Conservation (phyloP, 2,888 invertebrate genomes). For the Agrilus mali region DNA sequence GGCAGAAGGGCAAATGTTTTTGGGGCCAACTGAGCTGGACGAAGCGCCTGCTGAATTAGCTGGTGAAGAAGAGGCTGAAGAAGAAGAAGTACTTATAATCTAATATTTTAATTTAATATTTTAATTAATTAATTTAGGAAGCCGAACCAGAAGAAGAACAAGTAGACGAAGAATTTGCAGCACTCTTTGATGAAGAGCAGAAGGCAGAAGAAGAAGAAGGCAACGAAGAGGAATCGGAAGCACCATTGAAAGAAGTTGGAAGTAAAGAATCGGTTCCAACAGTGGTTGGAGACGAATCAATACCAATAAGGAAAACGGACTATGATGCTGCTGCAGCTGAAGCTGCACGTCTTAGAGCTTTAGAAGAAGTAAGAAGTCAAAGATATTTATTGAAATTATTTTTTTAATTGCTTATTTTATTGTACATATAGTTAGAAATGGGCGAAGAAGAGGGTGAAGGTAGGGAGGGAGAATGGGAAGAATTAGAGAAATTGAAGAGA, state of each 20-base stretch:
- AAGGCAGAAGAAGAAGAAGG: background rate
- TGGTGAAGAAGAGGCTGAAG: too few relatives aligned
- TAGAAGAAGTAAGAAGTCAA: background rate
- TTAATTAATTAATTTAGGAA: too few relatives aligned
- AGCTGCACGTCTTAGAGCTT: background rate
- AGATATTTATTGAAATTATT: too few relatives aligned
- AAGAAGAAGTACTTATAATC: too few relatives aligned
- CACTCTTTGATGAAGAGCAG: background rate
- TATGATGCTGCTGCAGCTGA: background rate
- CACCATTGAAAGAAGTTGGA: constrained; percentile 3
- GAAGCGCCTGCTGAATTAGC: too few relatives aligned
- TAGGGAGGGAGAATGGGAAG: constrained; percentile 12
- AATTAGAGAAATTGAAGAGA: constrained; percentile 5
- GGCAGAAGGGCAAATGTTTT: too few relatives aligned
- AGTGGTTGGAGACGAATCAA: constrained; percentile 3
- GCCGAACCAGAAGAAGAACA: too few relatives aligned
- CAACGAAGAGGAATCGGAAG: constrained; percentile 4
- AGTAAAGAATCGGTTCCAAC: background rate
- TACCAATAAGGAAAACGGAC: background rate
- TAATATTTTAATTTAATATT: too few relatives aligned
- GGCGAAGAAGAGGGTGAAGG: constrained; percentile 6
- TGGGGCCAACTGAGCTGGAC: too few relatives aligned
- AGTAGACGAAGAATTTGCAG: too few relatives aligned
- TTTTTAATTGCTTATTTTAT: too few relatives aligned
- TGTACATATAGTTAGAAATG: background rate